phyloP scores from a whole-genome alignment of 2,113 vertebrate species.

The Clarias magur region DNA sequence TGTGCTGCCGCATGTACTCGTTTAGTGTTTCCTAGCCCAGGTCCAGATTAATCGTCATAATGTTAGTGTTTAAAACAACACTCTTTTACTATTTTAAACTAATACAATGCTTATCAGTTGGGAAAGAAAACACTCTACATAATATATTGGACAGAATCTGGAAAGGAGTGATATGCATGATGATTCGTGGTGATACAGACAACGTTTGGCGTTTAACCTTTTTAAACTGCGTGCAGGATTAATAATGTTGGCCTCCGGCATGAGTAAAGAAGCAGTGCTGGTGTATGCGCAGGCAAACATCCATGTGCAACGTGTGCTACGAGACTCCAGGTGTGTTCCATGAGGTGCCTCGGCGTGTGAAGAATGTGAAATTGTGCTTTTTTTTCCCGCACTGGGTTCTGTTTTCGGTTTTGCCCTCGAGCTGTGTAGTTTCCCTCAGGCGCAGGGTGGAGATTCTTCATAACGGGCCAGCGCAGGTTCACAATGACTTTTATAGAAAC shows the following conservation, averaged over 20 bases:
- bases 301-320: background rate
- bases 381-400: background rate
- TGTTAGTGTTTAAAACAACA: background rate
- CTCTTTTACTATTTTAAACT: background rate
- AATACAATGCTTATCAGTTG: background rate
- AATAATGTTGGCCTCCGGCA: background rate
- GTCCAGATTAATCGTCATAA: background rate
- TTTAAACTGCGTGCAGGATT: background rate
- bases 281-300: background rate
- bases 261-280: background rate
- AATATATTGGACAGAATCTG: background rate
- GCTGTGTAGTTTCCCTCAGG: constrained; percentile 20
- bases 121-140: background rate
- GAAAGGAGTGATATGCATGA: background rate
- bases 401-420: constrained; percentile 25
- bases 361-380: constrained; percentile 16
- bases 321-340: constrained; percentile 34
- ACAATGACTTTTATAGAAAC: constrained; percentile 43
- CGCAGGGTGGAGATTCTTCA: constrained; percentile 34
- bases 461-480: constrained; percentile 51
- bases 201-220: background rate
- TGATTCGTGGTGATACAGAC: background rate
- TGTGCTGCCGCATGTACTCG: background rate
- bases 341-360: constrained; percentile 20
- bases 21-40: background rate